Conservation (phyloP, 2,113 vertebrate species). For the Fregetta grallaria region DNA sequence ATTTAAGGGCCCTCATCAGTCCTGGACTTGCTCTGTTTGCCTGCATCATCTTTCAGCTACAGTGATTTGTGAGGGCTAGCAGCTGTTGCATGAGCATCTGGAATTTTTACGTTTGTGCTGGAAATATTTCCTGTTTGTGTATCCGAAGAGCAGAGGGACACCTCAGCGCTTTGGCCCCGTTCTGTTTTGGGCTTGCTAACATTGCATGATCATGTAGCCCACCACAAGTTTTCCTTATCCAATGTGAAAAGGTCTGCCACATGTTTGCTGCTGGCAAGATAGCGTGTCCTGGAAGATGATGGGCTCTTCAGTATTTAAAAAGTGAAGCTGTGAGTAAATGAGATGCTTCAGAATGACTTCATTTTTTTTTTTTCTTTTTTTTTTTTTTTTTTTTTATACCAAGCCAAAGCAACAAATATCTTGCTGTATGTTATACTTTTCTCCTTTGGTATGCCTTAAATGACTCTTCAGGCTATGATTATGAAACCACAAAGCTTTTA, state of each 20-base stretch:
- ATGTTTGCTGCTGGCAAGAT: background rate
- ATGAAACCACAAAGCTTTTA: background rate
- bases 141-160: background rate
- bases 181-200: background rate
- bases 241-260: background rate
- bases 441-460: background rate
- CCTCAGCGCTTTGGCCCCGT: background rate
- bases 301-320: background rate
- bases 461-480: background rate
- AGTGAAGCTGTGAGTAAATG: constrained; percentile 7
- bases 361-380: background rate
- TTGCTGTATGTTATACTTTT: background rate
- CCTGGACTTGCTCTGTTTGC: background rate
- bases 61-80: background rate
- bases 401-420: background rate
- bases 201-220: background rate
- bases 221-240: background rate
- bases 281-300: background rate
- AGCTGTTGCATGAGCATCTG: background rate
- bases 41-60: background rate
- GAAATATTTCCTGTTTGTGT: background rate
- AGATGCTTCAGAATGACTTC: background rate
- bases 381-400: background rate
- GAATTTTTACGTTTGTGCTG: background rate
- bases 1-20: background rate